Conservation (phyloP, 2,113 vertebrate genomes). For the Indicator maculatus region DNA sequence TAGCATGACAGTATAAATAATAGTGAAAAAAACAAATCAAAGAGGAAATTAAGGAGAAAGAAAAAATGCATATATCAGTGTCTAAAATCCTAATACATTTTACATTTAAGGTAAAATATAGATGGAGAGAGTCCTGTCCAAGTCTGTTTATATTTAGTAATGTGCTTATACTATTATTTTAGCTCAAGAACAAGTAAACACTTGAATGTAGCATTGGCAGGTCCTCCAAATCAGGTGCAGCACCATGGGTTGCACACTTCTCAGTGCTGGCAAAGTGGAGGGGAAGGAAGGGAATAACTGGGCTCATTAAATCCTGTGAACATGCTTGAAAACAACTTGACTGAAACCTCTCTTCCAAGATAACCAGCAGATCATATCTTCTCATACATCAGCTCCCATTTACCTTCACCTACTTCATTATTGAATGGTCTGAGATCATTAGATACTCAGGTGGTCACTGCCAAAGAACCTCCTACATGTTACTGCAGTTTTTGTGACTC, state of each 20-base stretch:
- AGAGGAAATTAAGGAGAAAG: neutral
- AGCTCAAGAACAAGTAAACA: neutral
- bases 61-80: neutral
- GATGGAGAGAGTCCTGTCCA: neutral
- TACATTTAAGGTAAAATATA: neutral
- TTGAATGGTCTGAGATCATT: fast-evolving
- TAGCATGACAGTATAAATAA: neutral
- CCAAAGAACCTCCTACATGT: neutral
- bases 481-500: neutral
- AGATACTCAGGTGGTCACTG: neutral
- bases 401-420: neutral
- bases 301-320: neutral
- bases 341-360: neutral
- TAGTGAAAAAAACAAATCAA: neutral
- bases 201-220: neutral
- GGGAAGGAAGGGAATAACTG: neutral
- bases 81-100: neutral
- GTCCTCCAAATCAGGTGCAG: neutral
- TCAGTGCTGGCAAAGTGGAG: fast-evolving
- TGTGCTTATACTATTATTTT: neutral
- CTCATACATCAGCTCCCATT: neutral
- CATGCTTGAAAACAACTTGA: neutral
- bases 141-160: neutral
- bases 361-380: neutral
- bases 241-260: neutral